Conservation (phyloP, 2,113 vertebrate species). For the Scomber scombrus region DNA sequence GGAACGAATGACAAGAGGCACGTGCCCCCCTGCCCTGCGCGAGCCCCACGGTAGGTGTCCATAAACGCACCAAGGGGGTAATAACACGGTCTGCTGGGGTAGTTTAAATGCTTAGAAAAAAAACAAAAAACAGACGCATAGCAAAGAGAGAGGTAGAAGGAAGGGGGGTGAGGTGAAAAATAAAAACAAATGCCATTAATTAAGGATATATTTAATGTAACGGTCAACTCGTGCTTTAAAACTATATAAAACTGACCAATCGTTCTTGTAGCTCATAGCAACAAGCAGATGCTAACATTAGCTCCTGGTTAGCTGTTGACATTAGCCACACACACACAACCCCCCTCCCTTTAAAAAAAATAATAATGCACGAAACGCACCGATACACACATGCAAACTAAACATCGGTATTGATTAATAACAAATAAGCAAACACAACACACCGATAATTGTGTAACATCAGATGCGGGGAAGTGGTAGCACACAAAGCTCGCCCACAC, state of each 20-base stretch:
- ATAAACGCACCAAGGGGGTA: neutral
- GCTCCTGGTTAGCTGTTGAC: slow-evolving; percentile 72
- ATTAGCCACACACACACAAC: slow-evolving; percentile 45
- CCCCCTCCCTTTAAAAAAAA: slow-evolving; percentile 26
- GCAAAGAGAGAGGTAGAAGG: neutral
- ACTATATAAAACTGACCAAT: neutral
- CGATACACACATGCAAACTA: neutral
- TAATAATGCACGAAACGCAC: slow-evolving; percentile 10
- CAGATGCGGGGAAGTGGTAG: slow-evolving; percentile 15
- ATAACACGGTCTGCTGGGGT: too few species aligned
- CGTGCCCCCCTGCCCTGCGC: slow-evolving; percentile 56
- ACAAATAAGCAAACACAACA: neutral
- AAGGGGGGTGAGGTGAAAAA: too few species aligned
- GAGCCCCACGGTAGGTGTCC: slow-evolving; percentile 53
- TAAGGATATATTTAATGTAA: too few species aligned
- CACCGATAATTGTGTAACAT: fast-evolving
- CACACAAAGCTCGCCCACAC: slow-evolving; percentile 29
- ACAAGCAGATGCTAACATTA: slow-evolving; percentile 55
- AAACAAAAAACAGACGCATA: neutral
- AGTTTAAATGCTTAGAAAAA: too few species aligned
- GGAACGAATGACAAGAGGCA: slow-evolving; percentile 48
- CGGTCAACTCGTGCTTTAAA: too few species aligned
- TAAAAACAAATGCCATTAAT: too few species aligned
- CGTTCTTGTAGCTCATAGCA: slow-evolving; percentile 14
- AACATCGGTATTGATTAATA: fast-evolving